Evolutionary conservation across 2,888 invertebrate species (phyloP).

Genomic region (Abrostola triplasia): DNA sequence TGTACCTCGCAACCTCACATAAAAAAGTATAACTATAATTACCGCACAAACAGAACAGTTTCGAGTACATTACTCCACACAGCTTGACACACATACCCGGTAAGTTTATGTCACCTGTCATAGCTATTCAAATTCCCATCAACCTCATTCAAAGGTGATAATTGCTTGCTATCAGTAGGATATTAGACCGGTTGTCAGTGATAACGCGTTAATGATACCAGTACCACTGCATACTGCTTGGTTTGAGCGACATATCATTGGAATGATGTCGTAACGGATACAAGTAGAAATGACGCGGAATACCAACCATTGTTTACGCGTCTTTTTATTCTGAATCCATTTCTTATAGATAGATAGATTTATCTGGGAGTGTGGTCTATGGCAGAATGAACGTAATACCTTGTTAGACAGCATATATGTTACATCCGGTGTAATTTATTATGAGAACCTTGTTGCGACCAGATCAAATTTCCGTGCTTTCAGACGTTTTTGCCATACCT

Average conservation of each 20-base stretch:
- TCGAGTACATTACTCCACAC: neutral
- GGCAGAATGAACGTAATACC: no score
- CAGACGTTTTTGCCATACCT: no score
- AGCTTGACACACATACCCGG: conserved; percentile 1
- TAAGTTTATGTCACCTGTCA: conserved; percentile 10
- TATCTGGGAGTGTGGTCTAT: no score
- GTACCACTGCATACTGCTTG: conserved; percentile 4
- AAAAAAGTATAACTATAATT: neutral
- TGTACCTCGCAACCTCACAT: no score
- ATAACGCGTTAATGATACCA: conserved; percentile 39
- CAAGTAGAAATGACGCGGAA: neutral
- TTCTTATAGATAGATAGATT: no score
- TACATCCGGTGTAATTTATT: no score
- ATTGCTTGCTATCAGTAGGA: conserved; percentile 30
- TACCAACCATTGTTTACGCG: no score
- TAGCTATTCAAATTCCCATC: conserved; percentile 32
- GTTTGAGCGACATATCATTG: conserved; percentile 14
- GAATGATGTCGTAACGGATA: conserved; percentile 13
- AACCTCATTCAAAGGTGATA: conserved; percentile 37
- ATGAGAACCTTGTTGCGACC: no score
- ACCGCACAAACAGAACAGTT: neutral
- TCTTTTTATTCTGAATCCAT: no score
- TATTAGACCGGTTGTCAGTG: conserved; percentile 43
- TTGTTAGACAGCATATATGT: no score
- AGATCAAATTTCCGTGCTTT: no score